Conservation (phyloP, 2,888 invertebrate species). For the Acheta domesticus region DNA sequence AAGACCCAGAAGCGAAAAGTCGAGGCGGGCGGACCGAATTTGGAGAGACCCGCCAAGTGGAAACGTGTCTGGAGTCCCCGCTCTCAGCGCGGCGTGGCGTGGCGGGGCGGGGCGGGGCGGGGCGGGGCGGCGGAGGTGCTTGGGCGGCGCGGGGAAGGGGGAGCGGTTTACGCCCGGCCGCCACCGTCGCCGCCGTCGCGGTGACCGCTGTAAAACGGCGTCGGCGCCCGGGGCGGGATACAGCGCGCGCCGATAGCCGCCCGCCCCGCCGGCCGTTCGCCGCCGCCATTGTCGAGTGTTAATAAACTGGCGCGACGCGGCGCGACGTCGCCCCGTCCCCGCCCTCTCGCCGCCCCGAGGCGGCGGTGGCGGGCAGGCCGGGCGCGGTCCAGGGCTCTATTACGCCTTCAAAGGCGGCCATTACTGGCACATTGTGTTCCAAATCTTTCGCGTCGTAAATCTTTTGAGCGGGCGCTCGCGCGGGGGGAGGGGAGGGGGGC, state of each 20-base stretch:
- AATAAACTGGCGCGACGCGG: not conserved
- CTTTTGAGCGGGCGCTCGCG: not conserved
- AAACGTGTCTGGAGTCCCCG: not conserved
- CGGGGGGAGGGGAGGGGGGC: not conserved
- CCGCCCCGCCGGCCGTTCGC: not conserved
- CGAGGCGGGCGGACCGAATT: too few species aligned
- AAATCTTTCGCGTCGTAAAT: constrained; percentile 18
- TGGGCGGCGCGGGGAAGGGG: not conserved
- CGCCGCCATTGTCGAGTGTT: constrained; percentile 4
- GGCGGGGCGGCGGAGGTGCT: not conserved
- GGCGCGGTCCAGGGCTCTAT: not conserved
- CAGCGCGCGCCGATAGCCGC: not conserved
- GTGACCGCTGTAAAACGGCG: constrained; percentile 1
- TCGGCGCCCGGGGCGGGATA: not conserved
- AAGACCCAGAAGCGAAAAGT: too few species aligned
- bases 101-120: not conserved
- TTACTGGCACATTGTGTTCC: constrained; percentile 10
- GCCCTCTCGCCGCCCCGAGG: not conserved
- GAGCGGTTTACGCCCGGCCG: not conserved
- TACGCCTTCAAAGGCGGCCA: constrained; percentile 18
- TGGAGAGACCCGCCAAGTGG: not conserved
- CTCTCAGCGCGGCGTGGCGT: not conserved
- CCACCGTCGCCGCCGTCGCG: not conserved
- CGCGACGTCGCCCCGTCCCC: not conserved
- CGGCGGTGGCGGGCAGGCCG: not conserved